phyloP scores from a whole-genome alignment of 2,797 vertebrate species.

The Erethizon dorsatum region DNA sequence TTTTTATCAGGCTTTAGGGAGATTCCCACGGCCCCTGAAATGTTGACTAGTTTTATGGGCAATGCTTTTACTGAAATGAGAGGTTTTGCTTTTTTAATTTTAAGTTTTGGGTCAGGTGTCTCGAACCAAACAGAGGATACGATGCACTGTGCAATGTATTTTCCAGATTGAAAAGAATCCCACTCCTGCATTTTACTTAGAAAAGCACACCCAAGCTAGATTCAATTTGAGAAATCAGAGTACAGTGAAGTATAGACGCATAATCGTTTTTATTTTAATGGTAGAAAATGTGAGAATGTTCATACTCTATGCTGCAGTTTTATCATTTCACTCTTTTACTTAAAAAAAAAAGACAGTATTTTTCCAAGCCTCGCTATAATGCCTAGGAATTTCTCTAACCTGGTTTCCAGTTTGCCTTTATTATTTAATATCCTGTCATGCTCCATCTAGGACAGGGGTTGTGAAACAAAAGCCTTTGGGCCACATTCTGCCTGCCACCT shows the following conservation, averaged over 20 bases:
- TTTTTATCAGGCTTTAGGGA: constrained; percentile 61
- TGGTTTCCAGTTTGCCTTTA: constrained; percentile 39
- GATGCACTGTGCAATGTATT: constrained; percentile 35
- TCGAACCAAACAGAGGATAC: constrained; percentile 69
- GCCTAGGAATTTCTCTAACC: neutral
- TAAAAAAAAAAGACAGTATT: neutral
- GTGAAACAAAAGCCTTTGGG: neutral
- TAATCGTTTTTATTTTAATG: constrained; percentile 53
- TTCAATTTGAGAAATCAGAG: constrained; percentile 77
- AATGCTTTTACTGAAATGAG: constrained; percentile 67
- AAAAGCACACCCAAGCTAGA: constrained; percentile 70
- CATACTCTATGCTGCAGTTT: neutral
- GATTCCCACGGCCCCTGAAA: constrained; percentile 42
- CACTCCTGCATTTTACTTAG: constrained; percentile 71
- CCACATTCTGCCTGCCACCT: neutral
- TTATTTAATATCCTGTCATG: neutral
- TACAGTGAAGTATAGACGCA: constrained; percentile 59
- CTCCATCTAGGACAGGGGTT: neutral
- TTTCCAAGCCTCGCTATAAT: neutral
- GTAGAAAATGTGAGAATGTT: neutral
- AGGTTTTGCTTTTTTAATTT: constrained; percentile 73
- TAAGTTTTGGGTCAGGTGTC: constrained; percentile 68
- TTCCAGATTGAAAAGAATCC: constrained; percentile 77
- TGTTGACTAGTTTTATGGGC: constrained; percentile 68
- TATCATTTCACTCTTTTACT: constrained; percentile 35